phyloP scores from a whole-genome alignment of 1,140 invertebrate species.

The Pogonus chalceus region DNA sequence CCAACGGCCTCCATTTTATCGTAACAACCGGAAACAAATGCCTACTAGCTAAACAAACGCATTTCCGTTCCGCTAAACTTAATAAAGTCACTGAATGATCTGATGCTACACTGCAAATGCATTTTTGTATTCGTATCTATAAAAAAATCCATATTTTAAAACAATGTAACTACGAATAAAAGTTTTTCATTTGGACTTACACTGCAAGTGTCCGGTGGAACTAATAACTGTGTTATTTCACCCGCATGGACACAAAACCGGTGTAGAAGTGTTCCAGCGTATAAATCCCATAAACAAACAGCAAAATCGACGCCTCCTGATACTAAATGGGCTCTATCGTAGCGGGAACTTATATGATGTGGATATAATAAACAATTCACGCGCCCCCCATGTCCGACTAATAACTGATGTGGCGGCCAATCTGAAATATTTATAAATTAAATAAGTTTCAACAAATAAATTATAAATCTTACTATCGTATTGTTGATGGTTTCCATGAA shows the following conservation, averaged over 20 bases:
- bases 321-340: conserved; percentile 83
- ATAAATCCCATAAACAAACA: conserved; percentile 95
- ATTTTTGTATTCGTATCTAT: conserved; percentile 85
- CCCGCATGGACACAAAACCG: conserved; percentile 94
- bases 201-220: conserved; percentile 86
- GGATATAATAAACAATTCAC: conserved; percentile 96
- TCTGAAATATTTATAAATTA: conserved; percentile 46
- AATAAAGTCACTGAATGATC: conserved; percentile 95
- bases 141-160: conserved; percentile 13
- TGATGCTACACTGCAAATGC: conserved; percentile 91
- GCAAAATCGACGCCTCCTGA: conserved; percentile 97
- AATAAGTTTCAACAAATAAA: neutral
- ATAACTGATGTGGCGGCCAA: conserved; percentile 81
- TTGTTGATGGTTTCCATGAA: conserved; percentile 83
- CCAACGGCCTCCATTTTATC: conserved; percentile 94
- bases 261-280: conserved; percentile 79
- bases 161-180: conserved; percentile 11
- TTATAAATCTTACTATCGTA: conserved; percentile 54
- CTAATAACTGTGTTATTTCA: conserved; percentile 81
- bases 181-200: conserved; percentile 57
- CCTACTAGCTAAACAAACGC: conserved; percentile 87
- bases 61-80: conserved; percentile 88
- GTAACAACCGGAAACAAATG: conserved; percentile 93
- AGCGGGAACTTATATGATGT: conserved; percentile 82
- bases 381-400: conserved; percentile 83